A percentile compares a stretch with the other conserved stretches of the same genome.
Evolutionary conservation across 37 sponge, comb jelly and placozoan genomes (phyloP).

Genomic region (Ianthella basta): DNA sequence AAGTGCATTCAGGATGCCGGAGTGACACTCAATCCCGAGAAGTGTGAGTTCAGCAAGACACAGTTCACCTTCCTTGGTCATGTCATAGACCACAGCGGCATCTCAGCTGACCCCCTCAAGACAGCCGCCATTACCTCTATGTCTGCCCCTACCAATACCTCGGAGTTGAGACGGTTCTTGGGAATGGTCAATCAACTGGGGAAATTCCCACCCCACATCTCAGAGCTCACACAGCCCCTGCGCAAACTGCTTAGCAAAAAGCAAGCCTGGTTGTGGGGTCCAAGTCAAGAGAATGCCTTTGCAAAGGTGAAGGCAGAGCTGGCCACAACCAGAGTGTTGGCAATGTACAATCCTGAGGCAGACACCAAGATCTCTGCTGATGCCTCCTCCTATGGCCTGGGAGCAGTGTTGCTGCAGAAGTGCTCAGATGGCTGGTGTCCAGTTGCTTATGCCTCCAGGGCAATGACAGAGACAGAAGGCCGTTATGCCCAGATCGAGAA

Average conservation of each 20-base stretch:
- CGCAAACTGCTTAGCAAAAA: slow-evolving; percentile 42
- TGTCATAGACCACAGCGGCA: not conserved
- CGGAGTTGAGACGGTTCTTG: slow-evolving; percentile 39
- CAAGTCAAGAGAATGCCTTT: slow-evolving; percentile 36
- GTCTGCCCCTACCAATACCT: not conserved
- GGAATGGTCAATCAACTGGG: slow-evolving; percentile 47
- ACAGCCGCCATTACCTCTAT: slow-evolving; percentile 1
- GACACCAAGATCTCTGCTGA: slow-evolving; percentile 38
- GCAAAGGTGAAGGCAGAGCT: no score
- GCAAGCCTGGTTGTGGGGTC: slow-evolving; percentile 40
- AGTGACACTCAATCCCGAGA: not conserved
- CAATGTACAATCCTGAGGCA: slow-evolving; percentile 29
- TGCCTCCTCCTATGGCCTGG: slow-evolving; percentile 49
- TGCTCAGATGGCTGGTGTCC: slow-evolving; percentile 22
- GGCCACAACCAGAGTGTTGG: slow-evolving; percentile 31
- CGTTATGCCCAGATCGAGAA: slow-evolving; percentile 63
- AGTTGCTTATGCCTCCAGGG: slow-evolving; percentile 50
- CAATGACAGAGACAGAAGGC: slow-evolving; percentile 39
- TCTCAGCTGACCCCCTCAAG: not conserved
- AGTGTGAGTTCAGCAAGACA: not conserved
- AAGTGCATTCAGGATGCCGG: not conserved
- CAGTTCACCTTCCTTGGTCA: not conserved
- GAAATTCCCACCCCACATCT: slow-evolving; percentile 29
- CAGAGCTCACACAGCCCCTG: slow-evolving; percentile 36
- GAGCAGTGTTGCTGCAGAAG: slow-evolving; percentile 40